Percentiles rank a stretch among this genome's conserved stretches.
These are phyloP conservation scores for Anolis sagrei DNA, from an alignment of 2,113 vertebrate genomes.

Conservation along the genomic window DNA sequence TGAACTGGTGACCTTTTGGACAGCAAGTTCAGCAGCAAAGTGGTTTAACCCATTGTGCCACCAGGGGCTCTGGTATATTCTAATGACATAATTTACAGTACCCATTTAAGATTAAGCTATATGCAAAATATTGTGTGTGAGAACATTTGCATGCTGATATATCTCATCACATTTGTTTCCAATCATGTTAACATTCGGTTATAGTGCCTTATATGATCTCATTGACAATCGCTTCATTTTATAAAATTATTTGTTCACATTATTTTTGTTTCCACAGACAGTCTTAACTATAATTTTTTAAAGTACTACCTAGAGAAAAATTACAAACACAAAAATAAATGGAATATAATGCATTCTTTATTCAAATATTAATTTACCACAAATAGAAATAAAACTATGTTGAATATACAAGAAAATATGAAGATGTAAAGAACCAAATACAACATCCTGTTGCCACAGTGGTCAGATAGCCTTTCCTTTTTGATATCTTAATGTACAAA, in stretches of 20 bases:
- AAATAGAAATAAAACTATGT: too few species aligned
- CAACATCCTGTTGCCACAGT: too few species aligned
- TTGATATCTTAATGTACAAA: too few species aligned
- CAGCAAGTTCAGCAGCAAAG: too few species aligned
- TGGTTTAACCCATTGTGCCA: too few species aligned
- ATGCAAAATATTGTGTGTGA: not conserved
- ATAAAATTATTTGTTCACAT: not conserved
- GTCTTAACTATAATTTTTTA: not conserved
- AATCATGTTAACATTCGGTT: not conserved
- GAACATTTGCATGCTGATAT: not conserved
- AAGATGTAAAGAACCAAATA: too few species aligned
- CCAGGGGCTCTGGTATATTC: too few species aligned
- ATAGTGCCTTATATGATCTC: not conserved
- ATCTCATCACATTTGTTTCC: not conserved
- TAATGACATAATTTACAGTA: not conserved
- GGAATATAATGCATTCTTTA: not conserved
- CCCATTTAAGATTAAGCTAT: slow-evolving; percentile 20
- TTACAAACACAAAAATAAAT: too few species aligned
- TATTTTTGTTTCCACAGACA: not conserved
- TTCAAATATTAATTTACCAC: too few species aligned
- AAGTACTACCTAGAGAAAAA: not conserved
- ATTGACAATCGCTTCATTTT: not conserved
- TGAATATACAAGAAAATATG: too few species aligned
- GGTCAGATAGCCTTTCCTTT: too few species aligned
- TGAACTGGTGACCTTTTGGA: too few species aligned